These are phyloP conservation scores for Delichon dasypus DNA, from an alignment of 2,797 vertebrate species.

Conservation along the genomic window DNA sequence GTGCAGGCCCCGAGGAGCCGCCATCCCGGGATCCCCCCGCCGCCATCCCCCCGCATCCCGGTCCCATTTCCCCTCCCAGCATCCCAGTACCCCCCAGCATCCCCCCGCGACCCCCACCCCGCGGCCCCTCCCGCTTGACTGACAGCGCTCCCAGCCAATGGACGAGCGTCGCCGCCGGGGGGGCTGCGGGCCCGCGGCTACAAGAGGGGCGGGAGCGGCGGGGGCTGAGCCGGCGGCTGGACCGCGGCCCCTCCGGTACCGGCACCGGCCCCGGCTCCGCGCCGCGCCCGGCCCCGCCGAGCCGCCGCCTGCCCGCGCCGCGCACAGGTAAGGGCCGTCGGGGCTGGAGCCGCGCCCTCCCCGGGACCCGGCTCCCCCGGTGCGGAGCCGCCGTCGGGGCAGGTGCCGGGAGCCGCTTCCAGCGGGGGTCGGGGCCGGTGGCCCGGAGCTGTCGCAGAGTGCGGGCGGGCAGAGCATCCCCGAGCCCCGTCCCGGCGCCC, in stretches of 20 bases:
- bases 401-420: background rate
- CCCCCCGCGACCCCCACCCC: background rate
- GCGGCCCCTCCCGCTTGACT: background rate
- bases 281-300: background rate
- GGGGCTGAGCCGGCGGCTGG: background rate
- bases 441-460: fast-evolving
- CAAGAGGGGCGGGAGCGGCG: background rate
- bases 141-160: background rate
- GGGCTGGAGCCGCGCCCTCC: background rate
- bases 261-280: background rate
- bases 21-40: background rate
- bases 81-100: background rate
- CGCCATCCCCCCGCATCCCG: background rate
- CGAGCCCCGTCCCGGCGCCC: background rate
- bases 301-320: background rate
- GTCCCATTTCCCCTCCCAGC: background rate
- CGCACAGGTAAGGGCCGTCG: conserved; percentile 7
- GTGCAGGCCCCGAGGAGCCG: background rate
- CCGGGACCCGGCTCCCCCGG: too few species aligned
- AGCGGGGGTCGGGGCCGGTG: background rate
- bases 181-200: background rate
- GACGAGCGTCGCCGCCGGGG: background rate
- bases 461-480: background rate
- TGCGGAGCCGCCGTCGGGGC: background rate
- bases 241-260: conserved; percentile 9